phyloP scores from a whole-genome alignment of 2,797 vertebrate genomes.

The Thripadectes ignobilis region DNA sequence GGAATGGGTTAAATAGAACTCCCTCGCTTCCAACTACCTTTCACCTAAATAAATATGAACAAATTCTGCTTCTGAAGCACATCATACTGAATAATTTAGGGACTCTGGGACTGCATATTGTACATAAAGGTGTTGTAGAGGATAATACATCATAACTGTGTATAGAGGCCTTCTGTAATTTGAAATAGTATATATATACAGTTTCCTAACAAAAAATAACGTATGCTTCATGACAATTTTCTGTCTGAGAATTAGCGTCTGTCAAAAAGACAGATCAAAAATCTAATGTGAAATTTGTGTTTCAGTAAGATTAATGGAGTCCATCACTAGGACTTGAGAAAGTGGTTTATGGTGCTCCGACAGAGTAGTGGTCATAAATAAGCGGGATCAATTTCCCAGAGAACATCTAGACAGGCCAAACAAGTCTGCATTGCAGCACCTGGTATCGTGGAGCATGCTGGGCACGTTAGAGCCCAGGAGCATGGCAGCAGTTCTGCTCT shows the following conservation, averaged over 20 bases:
- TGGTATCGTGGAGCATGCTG: neutral
- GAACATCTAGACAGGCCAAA: neutral
- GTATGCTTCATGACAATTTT: neutral
- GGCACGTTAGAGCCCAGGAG: rapidly evolving
- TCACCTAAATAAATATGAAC: neutral
- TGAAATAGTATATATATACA: neutral
- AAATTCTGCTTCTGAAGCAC: slow-evolving; percentile 8
- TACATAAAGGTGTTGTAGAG: neutral
- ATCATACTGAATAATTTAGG: slow-evolving; percentile 47
- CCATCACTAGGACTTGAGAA: neutral
- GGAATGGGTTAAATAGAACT: neutral
- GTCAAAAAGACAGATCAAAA: neutral
- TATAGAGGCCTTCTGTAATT: neutral
- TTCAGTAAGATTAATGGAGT: neutral
- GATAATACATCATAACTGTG: neutral
- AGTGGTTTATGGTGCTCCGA: neutral
- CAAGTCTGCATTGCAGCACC: neutral
- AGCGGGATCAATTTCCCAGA: neutral
- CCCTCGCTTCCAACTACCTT: neutral
- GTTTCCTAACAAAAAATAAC: neutral
- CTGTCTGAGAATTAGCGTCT: neutral
- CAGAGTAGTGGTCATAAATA: neutral
- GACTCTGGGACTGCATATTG: neutral
- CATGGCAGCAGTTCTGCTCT: neutral
- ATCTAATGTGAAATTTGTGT: neutral